Conservation (phyloP, 1,140 invertebrate genomes). For the Drosophila subpulchrella region DNA sequence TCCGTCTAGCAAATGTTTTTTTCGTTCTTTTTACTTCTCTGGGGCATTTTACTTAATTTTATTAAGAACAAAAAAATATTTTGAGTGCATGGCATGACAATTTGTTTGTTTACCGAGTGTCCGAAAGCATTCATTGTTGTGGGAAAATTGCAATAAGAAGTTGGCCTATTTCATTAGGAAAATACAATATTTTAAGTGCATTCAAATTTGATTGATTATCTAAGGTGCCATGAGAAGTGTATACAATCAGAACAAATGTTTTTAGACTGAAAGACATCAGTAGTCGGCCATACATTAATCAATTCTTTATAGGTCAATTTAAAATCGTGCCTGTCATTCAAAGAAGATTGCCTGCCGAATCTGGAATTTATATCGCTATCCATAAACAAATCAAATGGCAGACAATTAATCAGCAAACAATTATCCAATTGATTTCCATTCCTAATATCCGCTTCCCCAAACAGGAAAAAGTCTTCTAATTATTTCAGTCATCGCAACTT, state of each 20-base stretch:
- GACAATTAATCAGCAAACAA: slow-evolving; percentile 6
- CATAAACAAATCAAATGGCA: slow-evolving; percentile 18
- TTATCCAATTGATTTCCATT: neutral
- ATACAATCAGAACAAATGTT: neutral
- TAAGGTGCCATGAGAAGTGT: neutral
- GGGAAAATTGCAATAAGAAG: neutral
- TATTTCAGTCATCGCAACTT: slow-evolving; percentile 21
- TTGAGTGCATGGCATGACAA: slow-evolving; percentile 40
- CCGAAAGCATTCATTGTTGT: slow-evolving; percentile 4
- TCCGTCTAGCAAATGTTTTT: slow-evolving; percentile 24
- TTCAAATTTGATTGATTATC: no score
- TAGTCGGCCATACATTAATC: neutral
- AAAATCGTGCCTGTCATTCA: neutral
- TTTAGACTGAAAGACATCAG: neutral
- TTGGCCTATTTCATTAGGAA: neutral
- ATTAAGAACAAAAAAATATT: slow-evolving; percentile 6
- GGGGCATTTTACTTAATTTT: slow-evolving; percentile 1
- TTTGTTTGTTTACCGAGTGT: slow-evolving; percentile 34
- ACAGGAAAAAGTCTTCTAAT: slow-evolving; percentile 1
- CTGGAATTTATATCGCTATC: neutral
- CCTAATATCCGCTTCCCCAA: slow-evolving; percentile 22
- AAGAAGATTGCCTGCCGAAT: neutral
- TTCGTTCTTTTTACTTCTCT: slow-evolving; percentile 19
- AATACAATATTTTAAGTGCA: no score
- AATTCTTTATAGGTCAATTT: neutral